These are phyloP conservation scores for Megalurothrips usitatus DNA, from an alignment of 2,888 invertebrate species.

Conservation along the genomic window DNA sequence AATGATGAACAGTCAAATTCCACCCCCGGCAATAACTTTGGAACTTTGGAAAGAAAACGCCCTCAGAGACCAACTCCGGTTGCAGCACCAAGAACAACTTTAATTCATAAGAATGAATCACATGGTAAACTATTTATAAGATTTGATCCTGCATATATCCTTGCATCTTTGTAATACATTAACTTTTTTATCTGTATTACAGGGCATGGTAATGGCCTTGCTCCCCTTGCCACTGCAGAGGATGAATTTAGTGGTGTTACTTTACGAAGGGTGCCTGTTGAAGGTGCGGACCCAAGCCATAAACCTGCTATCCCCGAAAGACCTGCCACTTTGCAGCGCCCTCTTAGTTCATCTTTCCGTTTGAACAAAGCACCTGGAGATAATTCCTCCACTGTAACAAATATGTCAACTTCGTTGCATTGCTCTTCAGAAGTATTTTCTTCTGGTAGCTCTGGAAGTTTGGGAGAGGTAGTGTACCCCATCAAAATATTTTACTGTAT, in stretches of 20 bases:
- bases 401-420: conserved; percentile 32
- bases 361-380: conserved; percentile 42
- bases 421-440: conserved; percentile 27
- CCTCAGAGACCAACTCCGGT: conserved; percentile 50
- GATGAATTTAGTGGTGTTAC: conserved; percentile 53
- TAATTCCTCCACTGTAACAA: conserved; percentile 44
- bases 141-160: background rate
- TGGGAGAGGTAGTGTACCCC: conserved; percentile 13
- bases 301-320: conserved; percentile 80
- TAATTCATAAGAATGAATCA: conserved; percentile 40
- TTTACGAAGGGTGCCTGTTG: conserved; percentile 40
- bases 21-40: conserved; percentile 37
- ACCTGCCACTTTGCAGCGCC: conserved; percentile 63
- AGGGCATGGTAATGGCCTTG: background rate
- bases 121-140: conserved; percentile 33
- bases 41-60: conserved; percentile 42
- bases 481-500: background rate
- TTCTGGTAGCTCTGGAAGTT: conserved; percentile 25
- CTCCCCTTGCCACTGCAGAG: conserved; percentile 41
- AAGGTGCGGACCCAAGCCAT: conserved; percentile 30
- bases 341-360: conserved; percentile 49
- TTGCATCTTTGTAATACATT: background rate
- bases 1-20: conserved; percentile 2
- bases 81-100: conserved; percentile 53
- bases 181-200: background rate